A percentile compares a stretch with the other conserved stretches of the same genome.
phyloP scores from a whole-genome alignment of 2,797 vertebrate species.

The Tokudaia muenninki region DNA sequence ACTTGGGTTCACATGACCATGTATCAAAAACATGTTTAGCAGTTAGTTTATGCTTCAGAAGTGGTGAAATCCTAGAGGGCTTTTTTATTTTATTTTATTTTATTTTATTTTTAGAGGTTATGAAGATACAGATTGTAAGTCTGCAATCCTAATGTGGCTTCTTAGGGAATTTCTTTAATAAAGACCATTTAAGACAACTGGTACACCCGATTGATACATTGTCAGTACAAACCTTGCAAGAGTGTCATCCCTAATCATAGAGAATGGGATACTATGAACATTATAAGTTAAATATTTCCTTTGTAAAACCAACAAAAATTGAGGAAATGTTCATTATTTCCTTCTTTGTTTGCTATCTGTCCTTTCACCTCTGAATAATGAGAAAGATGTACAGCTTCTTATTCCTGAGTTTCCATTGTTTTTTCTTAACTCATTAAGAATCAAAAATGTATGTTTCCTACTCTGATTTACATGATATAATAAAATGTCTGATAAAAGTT shows the following conservation, averaged over 20 bases:
- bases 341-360: not conserved
- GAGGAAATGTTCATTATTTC: not conserved
- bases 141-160: not conserved
- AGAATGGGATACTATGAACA: too few relatives aligned
- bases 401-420: not conserved
- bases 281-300: not conserved
- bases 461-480: not conserved
- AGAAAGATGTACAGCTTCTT: not conserved
- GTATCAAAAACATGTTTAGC: not conserved
- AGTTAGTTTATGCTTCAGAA: not conserved
- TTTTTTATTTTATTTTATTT: not conserved
- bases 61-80: not conserved
- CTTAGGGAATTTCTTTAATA: not conserved
- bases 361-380: not conserved
- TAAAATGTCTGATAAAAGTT: not conserved
- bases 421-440: not conserved
- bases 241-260: too few relatives aligned
- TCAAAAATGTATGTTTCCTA: not conserved
- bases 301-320: not conserved
- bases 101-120: not conserved
- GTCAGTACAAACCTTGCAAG: not conserved
- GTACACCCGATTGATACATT: not conserved
- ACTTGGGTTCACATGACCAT: not conserved
- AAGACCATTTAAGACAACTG: not conserved
- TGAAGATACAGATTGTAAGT: not conserved